A percentile compares a stretch with the other conserved stretches of the same genome.
These are phyloP conservation scores for Esox masquinongy DNA, from an alignment of 2,797 vertebrate genomes.

Conservation along the genomic window DNA sequence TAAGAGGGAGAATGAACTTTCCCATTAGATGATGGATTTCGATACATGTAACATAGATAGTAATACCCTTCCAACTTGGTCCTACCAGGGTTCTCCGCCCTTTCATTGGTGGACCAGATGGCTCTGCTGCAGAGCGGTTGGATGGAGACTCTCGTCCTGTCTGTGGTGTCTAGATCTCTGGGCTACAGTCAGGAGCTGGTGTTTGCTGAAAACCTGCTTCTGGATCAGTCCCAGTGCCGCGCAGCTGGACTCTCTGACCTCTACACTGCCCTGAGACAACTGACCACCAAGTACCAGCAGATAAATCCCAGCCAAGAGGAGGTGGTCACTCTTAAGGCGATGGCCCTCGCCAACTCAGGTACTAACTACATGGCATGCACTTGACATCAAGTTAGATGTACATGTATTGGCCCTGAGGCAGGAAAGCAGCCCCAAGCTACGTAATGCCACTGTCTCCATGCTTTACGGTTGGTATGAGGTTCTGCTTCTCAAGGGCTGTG, in stretches of 20 bases:
- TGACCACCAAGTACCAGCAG: slow-evolving; percentile 60
- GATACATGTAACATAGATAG: background rate
- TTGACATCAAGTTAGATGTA: background rate
- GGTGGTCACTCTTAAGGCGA: slow-evolving; percentile 67
- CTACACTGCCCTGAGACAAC: slow-evolving; percentile 64
- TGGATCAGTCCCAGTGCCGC: slow-evolving; percentile 62
- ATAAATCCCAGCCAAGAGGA: slow-evolving; percentile 70
- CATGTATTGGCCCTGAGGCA: background rate
- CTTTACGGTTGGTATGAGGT: too few relatives aligned
- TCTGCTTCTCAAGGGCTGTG: too few relatives aligned
- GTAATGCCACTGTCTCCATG: too few relatives aligned
- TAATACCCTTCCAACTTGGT: background rate
- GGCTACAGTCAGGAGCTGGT: slow-evolving; percentile 57
- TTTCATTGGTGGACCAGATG: slow-evolving; percentile 78
- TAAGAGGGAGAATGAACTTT: too few relatives aligned
- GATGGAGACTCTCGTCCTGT: slow-evolving; percentile 75
- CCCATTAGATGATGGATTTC: background rate
- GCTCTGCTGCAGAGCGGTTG: slow-evolving; percentile 74
- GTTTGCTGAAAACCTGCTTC: slow-evolving; percentile 66
- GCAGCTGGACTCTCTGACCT: slow-evolving; percentile 61
- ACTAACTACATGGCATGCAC: background rate
- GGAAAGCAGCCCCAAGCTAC: too few relatives aligned
- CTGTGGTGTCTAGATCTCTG: slow-evolving; percentile 71
- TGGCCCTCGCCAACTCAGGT: slow-evolving; percentile 64
- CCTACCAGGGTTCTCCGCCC: slow-evolving; percentile 63